A percentile compares a stretch with the other conserved stretches of the same genome.
Evolutionary conservation across 2,888 invertebrate genomes (phyloP).

Genomic region (Pachymerium ferrugineum): DNA sequence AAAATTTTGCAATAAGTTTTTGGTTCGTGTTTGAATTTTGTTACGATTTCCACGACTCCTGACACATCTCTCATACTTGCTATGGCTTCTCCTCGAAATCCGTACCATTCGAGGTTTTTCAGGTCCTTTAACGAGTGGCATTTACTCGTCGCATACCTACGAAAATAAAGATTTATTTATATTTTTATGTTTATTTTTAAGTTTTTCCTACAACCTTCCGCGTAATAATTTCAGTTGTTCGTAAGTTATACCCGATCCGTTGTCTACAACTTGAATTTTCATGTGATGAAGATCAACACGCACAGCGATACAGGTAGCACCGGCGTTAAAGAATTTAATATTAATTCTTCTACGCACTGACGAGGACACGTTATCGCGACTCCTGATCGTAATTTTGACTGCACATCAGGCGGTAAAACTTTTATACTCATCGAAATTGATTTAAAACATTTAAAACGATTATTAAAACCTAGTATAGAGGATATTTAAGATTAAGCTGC

Average conservation of each 20-base stretch:
- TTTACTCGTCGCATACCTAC: constrained; percentile 61
- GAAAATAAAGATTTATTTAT: constrained; percentile 35
- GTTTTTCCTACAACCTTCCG: constrained; percentile 45
- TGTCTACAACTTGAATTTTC: constrained; percentile 68
- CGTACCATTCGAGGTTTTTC: constrained; percentile 56
- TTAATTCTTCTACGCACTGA: constrained; percentile 61
- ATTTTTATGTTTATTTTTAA: not conserved
- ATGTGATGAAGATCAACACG: constrained; percentile 58
- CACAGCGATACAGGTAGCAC: constrained; percentile 64
- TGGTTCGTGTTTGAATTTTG: constrained; percentile 49
- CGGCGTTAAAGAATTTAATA: constrained; percentile 65
- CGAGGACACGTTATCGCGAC: constrained; percentile 55
- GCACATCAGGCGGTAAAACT: constrained; percentile 49
- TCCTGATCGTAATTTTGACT: constrained; percentile 56
- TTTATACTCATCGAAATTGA: constrained; percentile 34
- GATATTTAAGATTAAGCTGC: no score
- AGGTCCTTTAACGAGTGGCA: constrained; percentile 54
- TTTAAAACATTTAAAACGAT: no score
- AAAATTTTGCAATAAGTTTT: constrained; percentile 59
- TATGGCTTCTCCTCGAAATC: constrained; percentile 64
- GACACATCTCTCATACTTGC: constrained; percentile 59
- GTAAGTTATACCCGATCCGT: constrained; percentile 62
- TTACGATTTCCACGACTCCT: constrained; percentile 56
- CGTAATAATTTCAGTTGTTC: constrained; percentile 57
- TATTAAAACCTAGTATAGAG: constrained; percentile 65